A percentile compares a stretch with the other conserved stretches of the same genome.
Conservation (phyloP, 53 echinoderm and acorn worm genomes). For the Antedon mediterranea region DNA sequence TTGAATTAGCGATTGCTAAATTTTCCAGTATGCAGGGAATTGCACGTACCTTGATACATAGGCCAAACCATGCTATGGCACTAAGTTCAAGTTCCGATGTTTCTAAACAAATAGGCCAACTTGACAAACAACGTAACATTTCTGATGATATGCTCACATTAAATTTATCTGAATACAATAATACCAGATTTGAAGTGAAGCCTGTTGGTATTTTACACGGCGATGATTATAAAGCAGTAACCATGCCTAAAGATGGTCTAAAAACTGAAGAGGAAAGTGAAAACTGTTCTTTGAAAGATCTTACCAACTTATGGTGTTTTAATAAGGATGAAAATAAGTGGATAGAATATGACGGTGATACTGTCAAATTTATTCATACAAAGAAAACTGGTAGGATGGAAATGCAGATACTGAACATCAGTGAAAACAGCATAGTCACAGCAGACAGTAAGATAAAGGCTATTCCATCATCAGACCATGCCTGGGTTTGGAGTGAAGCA, state of each 20-base stretch:
- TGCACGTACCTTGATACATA: background rate
- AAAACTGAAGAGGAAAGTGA: conserved; percentile 76
- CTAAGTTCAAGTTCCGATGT: background rate
- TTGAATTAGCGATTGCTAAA: background rate
- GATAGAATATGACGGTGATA: conserved; percentile 85
- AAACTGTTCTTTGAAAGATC: conserved; percentile 51
- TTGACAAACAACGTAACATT: too few species aligned
- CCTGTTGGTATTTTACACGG: too few species aligned
- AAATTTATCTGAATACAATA: too few species aligned
- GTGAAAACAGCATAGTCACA: conserved; percentile 54
- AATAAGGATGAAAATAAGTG: conserved; percentile 39
- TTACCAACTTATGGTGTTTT: conserved; percentile 55
- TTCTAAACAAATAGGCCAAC: background rate
- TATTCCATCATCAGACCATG: conserved; percentile 30
- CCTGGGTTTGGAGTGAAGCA: conserved; percentile 51
- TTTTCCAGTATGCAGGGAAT: background rate
- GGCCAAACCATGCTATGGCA: background rate
- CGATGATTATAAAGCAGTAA: conserved; percentile 89
- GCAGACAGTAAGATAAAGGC: conserved; percentile 26
- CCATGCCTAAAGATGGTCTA: conserved; percentile 56
- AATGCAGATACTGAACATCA: conserved; percentile 55
- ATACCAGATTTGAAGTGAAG: too few species aligned
- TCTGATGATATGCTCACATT: too few species aligned
- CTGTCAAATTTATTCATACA: conserved; percentile 58
- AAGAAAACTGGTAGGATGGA: conserved; percentile 33